A percentile compares a stretch with the other conserved stretches of the same genome.
Conservation (phyloP, 2,113 vertebrate genomes). For the Poecile atricapillus region DNA sequence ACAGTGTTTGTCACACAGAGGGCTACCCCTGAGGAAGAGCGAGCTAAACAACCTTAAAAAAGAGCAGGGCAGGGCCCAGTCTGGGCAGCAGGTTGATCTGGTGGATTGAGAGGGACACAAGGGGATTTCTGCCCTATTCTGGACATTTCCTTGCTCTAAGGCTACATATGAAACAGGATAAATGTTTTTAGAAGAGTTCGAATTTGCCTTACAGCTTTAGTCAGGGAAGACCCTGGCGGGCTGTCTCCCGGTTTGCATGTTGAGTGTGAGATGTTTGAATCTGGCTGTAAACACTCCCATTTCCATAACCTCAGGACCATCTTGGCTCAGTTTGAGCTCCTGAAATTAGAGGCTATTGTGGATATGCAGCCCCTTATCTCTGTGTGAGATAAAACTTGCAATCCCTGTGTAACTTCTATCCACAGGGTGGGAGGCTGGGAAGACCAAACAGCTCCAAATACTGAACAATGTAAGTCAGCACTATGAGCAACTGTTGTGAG, state of each 20-base stretch:
- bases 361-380: neutral
- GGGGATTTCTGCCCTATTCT: neutral
- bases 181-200: neutral
- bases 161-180: neutral
- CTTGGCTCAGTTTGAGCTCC: neutral
- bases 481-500: neutral
- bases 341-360: neutral
- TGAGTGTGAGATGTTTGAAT: neutral
- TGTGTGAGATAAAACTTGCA: neutral
- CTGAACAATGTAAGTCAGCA: conserved; percentile 2
- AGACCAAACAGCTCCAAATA: neutral
- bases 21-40: accelerated
- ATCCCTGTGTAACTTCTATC: neutral
- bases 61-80: too few relatives aligned
- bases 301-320: neutral
- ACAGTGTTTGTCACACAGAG: accelerated
- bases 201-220: neutral
- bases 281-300: neutral
- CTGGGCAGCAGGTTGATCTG: neutral
- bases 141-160: neutral
- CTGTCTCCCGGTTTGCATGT: neutral
- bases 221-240: neutral
- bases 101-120: neutral
- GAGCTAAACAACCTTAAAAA: neutral
- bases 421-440: neutral